These are phyloP conservation scores for Penaeus japonicus DNA, from an alignment of 1,140 invertebrate genomes.

Conservation along the genomic window DNA sequence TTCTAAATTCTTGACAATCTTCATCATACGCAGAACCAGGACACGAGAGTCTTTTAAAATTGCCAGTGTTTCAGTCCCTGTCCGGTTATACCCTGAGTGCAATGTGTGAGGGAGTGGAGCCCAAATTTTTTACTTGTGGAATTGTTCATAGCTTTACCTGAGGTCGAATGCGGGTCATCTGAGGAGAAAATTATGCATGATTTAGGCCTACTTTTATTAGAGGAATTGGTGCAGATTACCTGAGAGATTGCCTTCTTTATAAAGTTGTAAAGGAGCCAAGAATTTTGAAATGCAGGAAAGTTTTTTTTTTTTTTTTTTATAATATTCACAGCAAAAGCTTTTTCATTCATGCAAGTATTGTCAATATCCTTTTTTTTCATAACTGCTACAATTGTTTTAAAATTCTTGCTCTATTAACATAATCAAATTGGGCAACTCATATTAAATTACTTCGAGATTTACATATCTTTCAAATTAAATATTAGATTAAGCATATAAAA, in stretches of 20 bases:
- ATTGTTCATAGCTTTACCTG: constrained; percentile 45
- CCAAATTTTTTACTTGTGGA: not conserved
- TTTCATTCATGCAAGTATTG: not conserved
- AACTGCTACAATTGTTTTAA: not conserved
- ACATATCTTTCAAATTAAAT: too few species aligned
- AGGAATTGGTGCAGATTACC: constrained; percentile 22
- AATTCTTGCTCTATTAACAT: constrained; percentile 44
- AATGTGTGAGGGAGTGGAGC: not conserved
- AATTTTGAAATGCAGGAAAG: too few species aligned
- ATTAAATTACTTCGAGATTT: too few species aligned
- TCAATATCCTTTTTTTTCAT: not conserved
- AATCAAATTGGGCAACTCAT: constrained; percentile 43
- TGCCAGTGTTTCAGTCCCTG: not conserved
- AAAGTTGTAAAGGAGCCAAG: too few species aligned
- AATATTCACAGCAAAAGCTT: too few species aligned
- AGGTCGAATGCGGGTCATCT: constrained; percentile 52
- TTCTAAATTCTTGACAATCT: too few species aligned
- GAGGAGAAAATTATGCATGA: constrained; percentile 43
- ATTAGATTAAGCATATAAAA: too few species aligned
- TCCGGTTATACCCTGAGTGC: not conserved
- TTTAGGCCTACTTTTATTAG: constrained; percentile 26
- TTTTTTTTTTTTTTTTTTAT: too few species aligned
- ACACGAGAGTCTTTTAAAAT: too few species aligned
- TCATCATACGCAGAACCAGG: too few species aligned
- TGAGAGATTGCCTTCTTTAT: not conserved